Evolutionary conservation across 2,888 invertebrate species (phyloP).

Genomic region (Mechanitis mazaeus): DNA sequence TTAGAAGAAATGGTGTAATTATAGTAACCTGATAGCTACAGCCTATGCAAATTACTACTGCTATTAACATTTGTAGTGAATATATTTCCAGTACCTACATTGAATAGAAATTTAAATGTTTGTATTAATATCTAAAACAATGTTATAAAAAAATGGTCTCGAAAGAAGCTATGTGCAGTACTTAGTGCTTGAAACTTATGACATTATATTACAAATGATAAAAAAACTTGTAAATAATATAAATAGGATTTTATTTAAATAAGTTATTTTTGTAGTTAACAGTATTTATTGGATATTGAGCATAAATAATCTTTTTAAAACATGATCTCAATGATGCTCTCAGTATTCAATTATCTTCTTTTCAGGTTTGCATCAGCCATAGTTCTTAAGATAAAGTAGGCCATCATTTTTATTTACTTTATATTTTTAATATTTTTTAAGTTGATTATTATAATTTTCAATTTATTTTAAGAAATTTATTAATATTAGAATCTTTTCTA

Average conservation of each 20-base stretch:
- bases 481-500: not conserved
- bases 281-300: constrained; percentile 27
- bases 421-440: constrained; percentile 12
- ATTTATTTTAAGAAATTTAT: not conserved
- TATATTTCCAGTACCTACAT: not conserved
- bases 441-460: not conserved
- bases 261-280: constrained; percentile 1
- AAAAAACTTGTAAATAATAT: not conserved
- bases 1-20: not conserved
- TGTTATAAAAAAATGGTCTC: too few relatives aligned
- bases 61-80: not conserved
- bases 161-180: not conserved
- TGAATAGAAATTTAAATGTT: not conserved
- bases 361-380: constrained; percentile 50
- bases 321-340: constrained; percentile 64
- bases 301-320: constrained; percentile 32
- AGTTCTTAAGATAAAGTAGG: constrained; percentile 26
- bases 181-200: constrained; percentile 4
- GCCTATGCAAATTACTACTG: not conserved
- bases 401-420: constrained; percentile 25
- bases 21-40: not conserved
- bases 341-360: constrained; percentile 50
- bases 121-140: too few relatives aligned
- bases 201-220: not conserved
- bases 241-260: not conserved